Base-by-base conservation (phyloP, 2,888 invertebrate species). In the Meloe dianella region DNA sequence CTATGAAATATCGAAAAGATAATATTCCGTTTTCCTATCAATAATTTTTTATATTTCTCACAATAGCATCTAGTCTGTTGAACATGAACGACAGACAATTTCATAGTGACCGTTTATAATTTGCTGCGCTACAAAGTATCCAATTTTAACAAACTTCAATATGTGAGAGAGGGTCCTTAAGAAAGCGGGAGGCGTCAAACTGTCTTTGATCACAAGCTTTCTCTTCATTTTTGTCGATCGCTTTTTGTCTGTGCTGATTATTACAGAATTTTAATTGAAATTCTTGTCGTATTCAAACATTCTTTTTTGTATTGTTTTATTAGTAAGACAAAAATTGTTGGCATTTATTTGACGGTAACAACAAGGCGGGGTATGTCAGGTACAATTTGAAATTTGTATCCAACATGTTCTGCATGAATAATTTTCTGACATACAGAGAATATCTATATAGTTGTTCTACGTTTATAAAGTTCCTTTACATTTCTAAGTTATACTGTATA, bases 251-350 rank as follows among this genome's bases (percentile, higher is more conserved):
- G 47, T 63, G 57, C 62, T 61, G 65, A 61, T 70, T 70, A 70
- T 73, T 71, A 67, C 66, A 69, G 68, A 70, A 68, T 70, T 73
- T 74, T 74, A 73, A 74, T 74, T 73, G 73, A 69, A 71, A 71
- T 71, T 72, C 71, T 67, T 64, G 9, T 20, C 5, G 14, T 14
- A 9, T 20, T 24, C 54, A 54, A 24, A 12, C 14, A 54, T 3
- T 54, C 24, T 54, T 54, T 24, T 24, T 9, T 4, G 1, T 17
- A 6, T 41, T 7, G 14, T 35, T 35, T 35, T 14, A 14, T 35
- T 35, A 32, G 7, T 8, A 32, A 32, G 32, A 7, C 7, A 14
- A 35, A 35, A 35, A 14, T 35, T 35, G 14, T 35, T 35, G 35
- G 14, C 20, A 20, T 47, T 47, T 47, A 9, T 20, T 47, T 41